Conservation (phyloP, 2,888 invertebrate genomes). For the Gasteruption jaculator region DNA sequence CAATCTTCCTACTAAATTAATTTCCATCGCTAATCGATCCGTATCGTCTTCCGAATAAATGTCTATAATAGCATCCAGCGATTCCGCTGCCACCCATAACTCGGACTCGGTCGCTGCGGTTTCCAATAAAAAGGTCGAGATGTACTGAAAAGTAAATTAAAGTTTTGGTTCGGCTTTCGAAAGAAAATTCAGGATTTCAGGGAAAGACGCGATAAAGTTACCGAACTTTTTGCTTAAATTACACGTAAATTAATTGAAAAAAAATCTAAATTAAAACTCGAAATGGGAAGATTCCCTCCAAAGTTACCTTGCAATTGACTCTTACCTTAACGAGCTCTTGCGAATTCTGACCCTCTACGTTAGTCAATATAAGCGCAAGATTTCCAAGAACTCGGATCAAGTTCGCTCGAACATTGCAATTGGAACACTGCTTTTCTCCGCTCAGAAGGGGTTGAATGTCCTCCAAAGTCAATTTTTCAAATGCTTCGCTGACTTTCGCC, state of each 20-base stretch:
- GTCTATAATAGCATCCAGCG: constrained; percentile 71
- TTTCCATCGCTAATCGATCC: constrained; percentile 61
- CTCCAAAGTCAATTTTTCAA: constrained; percentile 56
- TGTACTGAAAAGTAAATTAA: constrained; percentile 30
- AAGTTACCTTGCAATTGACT: neutral
- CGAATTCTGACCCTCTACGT: constrained; percentile 18
- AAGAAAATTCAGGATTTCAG: constrained; percentile 1
- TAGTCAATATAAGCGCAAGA: constrained; percentile 32
- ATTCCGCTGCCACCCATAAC: constrained; percentile 71
- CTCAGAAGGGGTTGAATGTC: constrained; percentile 57
- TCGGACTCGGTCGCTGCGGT: constrained; percentile 59
- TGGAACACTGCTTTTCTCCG: constrained; percentile 31
- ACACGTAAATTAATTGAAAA: neutral
- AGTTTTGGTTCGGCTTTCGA: neutral
- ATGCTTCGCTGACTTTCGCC: constrained; percentile 47
- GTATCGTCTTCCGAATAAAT: constrained; percentile 74
- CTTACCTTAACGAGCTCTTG: constrained; percentile 34
- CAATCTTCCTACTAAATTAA: constrained; percentile 63
- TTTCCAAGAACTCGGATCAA: constrained; percentile 38
- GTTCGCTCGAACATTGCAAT: constrained; percentile 35
- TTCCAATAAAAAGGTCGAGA: constrained; percentile 62
- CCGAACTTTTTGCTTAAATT: neutral
- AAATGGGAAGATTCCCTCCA: neutral
- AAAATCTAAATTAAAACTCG: constrained; percentile 1
- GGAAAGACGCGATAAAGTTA: too few species aligned